Percentiles rank a stretch among this genome's conserved stretches.
These are phyloP conservation scores for Falco punctatus DNA, from an alignment of 2,113 vertebrate genomes.

Conservation along the genomic window DNA sequence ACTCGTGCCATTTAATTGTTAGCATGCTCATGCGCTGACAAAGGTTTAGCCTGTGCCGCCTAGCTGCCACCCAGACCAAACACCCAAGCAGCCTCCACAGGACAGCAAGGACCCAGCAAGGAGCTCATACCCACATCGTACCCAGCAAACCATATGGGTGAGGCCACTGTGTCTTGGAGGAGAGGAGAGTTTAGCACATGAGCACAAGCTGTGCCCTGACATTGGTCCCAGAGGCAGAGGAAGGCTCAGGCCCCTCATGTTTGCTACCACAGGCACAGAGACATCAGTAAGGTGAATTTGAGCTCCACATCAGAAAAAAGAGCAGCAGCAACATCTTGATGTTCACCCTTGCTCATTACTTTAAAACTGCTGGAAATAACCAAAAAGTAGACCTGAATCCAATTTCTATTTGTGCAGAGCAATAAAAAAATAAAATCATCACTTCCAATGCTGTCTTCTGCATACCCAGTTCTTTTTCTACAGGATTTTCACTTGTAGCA, in stretches of 20 bases:
- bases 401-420: not conserved
- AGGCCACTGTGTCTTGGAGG: not conserved
- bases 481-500: not conserved
- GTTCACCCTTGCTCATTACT: not conserved
- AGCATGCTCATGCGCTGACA: rapidly evolving
- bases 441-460: not conserved
- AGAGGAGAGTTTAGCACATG: not conserved
- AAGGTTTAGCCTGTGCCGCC: not conserved
- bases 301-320: not conserved
- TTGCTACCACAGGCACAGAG: not conserved
- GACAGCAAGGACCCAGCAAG: not conserved
- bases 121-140: not conserved
- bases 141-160: not conserved
- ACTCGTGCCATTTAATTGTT: not conserved
- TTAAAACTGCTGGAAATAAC: not conserved
- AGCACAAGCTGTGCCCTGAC: not conserved
- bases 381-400: not conserved
- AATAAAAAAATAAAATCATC: not conserved
- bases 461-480: not conserved
- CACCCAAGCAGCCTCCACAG: not conserved
- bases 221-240: not conserved
- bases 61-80: not conserved
- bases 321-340: not conserved
- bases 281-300: not conserved
- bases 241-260: not conserved